These are phyloP conservation scores for Oreochromis tanganicae DNA, from an alignment of 2,113 vertebrate genomes.

Conservation along the genomic window DNA sequence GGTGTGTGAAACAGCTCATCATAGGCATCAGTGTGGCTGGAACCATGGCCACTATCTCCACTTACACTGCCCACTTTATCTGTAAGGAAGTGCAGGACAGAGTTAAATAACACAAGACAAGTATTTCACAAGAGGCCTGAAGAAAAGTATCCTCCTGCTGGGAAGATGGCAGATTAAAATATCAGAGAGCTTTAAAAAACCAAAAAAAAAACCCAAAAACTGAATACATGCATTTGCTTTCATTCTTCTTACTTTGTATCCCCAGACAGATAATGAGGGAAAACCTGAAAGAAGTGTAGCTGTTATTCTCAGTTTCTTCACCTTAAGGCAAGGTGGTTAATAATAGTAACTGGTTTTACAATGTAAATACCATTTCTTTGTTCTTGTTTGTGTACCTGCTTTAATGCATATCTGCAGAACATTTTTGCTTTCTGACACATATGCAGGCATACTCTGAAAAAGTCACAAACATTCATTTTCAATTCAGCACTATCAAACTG, in stretches of 20 bases:
- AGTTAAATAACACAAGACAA: not conserved
- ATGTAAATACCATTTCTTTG: not conserved
- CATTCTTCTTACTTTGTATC: not conserved
- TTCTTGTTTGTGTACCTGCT: not conserved
- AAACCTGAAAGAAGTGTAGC: not conserved
- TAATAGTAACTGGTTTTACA: not conserved
- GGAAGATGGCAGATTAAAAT: not conserved
- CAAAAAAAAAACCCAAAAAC: not conserved
- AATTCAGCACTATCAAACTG: not conserved
- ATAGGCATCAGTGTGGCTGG: slow-evolving; percentile 75
- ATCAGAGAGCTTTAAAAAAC: not conserved
- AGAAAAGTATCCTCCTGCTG: not conserved
- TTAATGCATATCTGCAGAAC: not conserved
- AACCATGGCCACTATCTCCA: slow-evolving; percentile 75
- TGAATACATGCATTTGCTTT: not conserved
- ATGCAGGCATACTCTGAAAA: not conserved
- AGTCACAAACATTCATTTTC: not conserved
- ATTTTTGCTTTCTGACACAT: not conserved
- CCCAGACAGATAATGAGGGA: not conserved
- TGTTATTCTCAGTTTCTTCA: not conserved
- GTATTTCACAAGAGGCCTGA: not conserved
- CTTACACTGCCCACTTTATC: slow-evolving; percentile 75
- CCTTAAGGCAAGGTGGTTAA: not conserved
- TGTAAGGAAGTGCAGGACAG: slow-evolving; percentile 14
- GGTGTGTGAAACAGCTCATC: slow-evolving; percentile 87